A percentile compares a stretch with the other conserved stretches of the same genome.
These are phyloP conservation scores for Celastrina argiolus DNA, from an alignment of 2,888 invertebrate genomes.

Conservation along the genomic window DNA sequence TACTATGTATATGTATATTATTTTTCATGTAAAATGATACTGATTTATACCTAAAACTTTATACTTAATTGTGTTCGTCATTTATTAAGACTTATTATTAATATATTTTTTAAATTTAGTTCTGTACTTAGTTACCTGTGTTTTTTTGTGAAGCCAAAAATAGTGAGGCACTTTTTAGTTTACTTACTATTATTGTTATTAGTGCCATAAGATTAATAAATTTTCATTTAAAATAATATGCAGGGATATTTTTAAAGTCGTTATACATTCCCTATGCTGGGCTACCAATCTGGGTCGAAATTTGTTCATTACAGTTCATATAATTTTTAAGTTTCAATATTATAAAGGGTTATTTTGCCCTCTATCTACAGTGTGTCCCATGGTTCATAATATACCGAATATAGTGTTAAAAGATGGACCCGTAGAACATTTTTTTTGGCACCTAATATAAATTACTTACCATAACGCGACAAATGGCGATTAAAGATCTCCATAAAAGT, in stretches of 20 bases:
- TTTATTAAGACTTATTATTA: not conserved
- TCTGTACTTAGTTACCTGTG: not conserved
- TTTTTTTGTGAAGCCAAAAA: not conserved
- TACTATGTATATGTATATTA: conserved; percentile 3
- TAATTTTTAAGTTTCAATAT: too few species aligned
- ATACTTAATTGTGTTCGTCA: conserved; percentile 29
- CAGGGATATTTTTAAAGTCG: not conserved
- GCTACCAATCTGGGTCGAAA: too few species aligned
- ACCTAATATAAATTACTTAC: too few species aligned
- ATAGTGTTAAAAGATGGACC: too few species aligned
- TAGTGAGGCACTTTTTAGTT: not conserved
- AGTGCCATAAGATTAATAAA: not conserved
- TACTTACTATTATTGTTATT: not conserved
- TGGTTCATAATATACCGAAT: too few species aligned
- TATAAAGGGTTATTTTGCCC: too few species aligned
- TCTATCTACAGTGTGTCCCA: too few species aligned
- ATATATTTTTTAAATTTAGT: not conserved
- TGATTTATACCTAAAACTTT: not conserved
- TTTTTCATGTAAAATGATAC: not conserved
- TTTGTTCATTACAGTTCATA: too few species aligned
- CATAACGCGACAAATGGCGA: too few species aligned
- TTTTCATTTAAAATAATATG: not conserved
- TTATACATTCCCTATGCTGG: not conserved
- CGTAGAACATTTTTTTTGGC: too few species aligned
- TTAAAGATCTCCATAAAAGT: too few species aligned